A percentile compares a stretch with the other conserved stretches of the same genome.
Conservation (phyloP, 2,797 vertebrate genomes). For the Oreochromis mossambicus region DNA sequence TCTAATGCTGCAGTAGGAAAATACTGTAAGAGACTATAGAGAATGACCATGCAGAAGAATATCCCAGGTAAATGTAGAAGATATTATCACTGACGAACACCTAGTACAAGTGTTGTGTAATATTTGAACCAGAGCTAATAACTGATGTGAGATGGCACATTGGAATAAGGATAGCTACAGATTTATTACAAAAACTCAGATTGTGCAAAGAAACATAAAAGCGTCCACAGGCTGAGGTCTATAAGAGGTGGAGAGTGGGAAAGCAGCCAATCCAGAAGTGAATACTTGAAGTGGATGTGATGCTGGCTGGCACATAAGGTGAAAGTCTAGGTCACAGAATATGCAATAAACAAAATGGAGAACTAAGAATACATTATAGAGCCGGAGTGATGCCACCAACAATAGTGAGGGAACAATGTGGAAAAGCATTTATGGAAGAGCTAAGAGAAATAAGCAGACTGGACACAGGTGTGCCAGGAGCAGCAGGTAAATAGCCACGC, state of each 20-base stretch:
- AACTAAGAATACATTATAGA: not conserved
- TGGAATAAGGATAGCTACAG: not conserved
- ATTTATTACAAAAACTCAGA: not conserved
- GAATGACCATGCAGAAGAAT: not conserved
- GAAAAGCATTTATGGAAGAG: not conserved
- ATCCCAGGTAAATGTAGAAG: not conserved
- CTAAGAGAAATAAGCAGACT: not conserved
- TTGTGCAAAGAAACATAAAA: not conserved
- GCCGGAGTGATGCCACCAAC: not conserved
- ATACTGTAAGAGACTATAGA: not conserved
- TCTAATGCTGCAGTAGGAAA: not conserved
- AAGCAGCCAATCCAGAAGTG: not conserved
- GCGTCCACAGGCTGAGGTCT: not conserved
- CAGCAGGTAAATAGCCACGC: not conserved
- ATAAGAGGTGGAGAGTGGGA: not conserved
- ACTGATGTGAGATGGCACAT: not conserved
- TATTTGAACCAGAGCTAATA: not conserved
- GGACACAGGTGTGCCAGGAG: not conserved
- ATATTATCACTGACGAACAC: not conserved
- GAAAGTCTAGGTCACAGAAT: not conserved
- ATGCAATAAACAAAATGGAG: not conserved
- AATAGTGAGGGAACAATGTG: not conserved
- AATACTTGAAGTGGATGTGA: not conserved
- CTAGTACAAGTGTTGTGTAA: not conserved
- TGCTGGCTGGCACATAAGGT: not conserved